Conservation (phyloP, 2,113 vertebrate species). For the cattle (Bos taurus) region DNA sequence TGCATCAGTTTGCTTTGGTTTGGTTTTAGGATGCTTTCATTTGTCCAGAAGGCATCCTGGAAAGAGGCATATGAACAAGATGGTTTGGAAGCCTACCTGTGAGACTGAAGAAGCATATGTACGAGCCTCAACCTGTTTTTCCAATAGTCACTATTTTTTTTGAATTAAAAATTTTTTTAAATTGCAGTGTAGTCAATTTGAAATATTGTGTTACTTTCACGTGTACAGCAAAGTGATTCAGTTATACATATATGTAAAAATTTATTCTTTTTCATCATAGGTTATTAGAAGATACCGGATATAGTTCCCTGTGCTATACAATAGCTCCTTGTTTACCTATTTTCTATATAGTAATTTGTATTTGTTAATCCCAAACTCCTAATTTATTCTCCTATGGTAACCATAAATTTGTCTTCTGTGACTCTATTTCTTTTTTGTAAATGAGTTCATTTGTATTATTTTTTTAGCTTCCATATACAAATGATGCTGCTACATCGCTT, state of each 20-base stretch:
- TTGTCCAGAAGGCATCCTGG: not conserved
- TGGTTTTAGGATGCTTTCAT: not conserved
- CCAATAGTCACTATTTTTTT: not conserved
- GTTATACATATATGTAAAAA: not conserved
- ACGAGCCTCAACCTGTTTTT: not conserved
- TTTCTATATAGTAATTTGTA: not conserved
- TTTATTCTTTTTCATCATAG: not conserved
- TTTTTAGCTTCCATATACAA: not conserved
- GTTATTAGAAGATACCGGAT: not conserved
- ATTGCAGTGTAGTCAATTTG: not conserved
- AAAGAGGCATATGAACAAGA: not conserved
- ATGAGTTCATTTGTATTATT: not conserved
- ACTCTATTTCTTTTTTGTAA: not conserved
- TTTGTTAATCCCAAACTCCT: not conserved
- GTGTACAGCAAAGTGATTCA: not conserved
- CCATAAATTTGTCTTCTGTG: not conserved
- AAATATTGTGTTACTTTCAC: not conserved
- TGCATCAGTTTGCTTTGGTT: not conserved
- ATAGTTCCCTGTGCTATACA: not conserved
- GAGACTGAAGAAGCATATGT: not conserved
- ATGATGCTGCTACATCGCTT: too few species aligned
- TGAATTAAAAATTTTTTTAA: accelerated
- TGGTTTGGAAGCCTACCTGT: not conserved
- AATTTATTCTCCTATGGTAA: not conserved
- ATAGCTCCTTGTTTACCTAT: not conserved